These are phyloP conservation scores for Temnopleurus reevesii DNA, from an alignment of 53 echinoderm and acorn worm genomes.

Conservation along the genomic window DNA sequence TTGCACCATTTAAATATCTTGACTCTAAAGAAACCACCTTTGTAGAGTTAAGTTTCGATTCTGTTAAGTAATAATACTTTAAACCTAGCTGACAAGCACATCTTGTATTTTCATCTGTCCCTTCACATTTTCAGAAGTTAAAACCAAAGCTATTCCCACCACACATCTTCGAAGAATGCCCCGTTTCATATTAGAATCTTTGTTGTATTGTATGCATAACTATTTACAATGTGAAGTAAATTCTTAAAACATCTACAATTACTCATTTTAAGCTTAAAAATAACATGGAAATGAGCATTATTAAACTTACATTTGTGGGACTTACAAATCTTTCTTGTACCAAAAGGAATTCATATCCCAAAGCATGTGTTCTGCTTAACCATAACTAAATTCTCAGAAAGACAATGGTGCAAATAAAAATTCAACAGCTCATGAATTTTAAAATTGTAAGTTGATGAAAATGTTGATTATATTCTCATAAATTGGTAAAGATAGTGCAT, in stretches of 20 bases:
- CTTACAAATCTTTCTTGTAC: background rate
- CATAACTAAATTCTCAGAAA: background rate
- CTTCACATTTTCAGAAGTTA: background rate
- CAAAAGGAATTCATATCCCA: background rate
- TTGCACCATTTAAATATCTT: slow-evolving; percentile 29
- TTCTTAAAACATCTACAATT: background rate
- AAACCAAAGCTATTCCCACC: background rate
- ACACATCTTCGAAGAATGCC: background rate
- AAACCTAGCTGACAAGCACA: background rate
- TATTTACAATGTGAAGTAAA: slow-evolving; percentile 27
- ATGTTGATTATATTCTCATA: background rate
- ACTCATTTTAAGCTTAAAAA: background rate
- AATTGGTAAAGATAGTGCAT: background rate
- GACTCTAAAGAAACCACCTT: background rate
- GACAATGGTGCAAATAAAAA: slow-evolving; percentile 43
- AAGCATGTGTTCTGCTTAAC: background rate
- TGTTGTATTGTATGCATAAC: background rate
- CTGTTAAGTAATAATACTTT: background rate
- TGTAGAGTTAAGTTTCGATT: background rate
- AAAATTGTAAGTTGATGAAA: background rate
- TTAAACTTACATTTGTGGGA: background rate
- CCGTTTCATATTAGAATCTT: background rate
- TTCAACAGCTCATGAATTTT: background rate
- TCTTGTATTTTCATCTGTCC: background rate
- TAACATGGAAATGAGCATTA: too few relatives aligned